Evolutionary conservation across 2,888 invertebrate species (phyloP), one percentile per base, ranked within the genome.

Genomic region (Lasioglossum oenotherae): DNA sequence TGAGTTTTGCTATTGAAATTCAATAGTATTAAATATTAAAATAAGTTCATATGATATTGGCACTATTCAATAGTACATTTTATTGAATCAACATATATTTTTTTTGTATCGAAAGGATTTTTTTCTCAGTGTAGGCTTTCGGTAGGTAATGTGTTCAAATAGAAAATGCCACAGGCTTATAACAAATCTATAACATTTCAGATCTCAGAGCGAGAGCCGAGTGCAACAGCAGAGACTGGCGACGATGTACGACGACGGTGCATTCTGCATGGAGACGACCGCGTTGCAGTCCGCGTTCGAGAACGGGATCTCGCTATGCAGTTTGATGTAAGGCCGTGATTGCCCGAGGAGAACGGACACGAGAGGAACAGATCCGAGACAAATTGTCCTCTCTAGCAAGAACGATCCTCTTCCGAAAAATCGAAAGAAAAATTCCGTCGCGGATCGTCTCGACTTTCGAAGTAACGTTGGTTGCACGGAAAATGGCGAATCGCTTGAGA

Each of bases 251-350:
- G 94, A 94, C 81, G 95, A 95, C 78, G 94, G 92, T 4, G 94
- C 94, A 31, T 95, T 95, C 86, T 95, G 95, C 88, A 95, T 95
- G 95, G 95, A 95, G 86, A 94, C 95, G 73, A 94, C 95, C 49
- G 95, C 92, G 23, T 91, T 95, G 57, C 94, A 94, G 80, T 93
- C 94, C 27, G 94, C 94, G 44, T 92, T 95, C 85, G 95, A 95
- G 81, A 91, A 94, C 80, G 95, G 94, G 3, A 93, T 94, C 27
- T 92, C 93, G 41, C 92, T 95, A 82, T 95, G 95, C 92, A 94
- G 93, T 73, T 86, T 95, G 84, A 95, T 95, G 95, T 95, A 94
- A 95, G 44, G 10, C 16, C 27, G 2, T 27, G 19, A n/a, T 2
- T 35, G 6, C 4, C 27, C 6, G 41, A 41, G 19, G 1, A 67